Evolutionary conservation across 2,888 invertebrate genomes (phyloP).

Genomic region (Lymantria dispar): DNA sequence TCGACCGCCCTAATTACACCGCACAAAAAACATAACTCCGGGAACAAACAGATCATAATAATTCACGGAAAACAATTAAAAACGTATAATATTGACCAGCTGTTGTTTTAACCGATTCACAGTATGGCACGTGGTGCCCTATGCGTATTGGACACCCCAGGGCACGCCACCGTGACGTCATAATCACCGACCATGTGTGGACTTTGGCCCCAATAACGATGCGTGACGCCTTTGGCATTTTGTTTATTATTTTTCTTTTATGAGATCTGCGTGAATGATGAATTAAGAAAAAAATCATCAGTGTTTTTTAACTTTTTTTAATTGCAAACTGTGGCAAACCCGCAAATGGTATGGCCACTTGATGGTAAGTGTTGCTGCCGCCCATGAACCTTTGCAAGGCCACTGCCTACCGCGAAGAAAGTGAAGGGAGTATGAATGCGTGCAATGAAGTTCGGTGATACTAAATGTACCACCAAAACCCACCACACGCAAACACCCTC

Average conservation of each 20-base stretch:
- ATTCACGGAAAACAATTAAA: slow-evolving; percentile 57
- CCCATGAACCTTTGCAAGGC: too few species aligned
- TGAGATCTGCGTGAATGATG: too few species aligned
- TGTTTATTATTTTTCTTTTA: too few species aligned
- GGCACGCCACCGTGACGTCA: slow-evolving; percentile 29
- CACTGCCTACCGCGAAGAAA: too few species aligned
- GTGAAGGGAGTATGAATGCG: too few species aligned
- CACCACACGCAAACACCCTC: too few species aligned
- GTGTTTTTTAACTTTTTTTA: too few species aligned
- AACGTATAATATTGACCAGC: slow-evolving; percentile 42
- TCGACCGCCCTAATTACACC: background rate
- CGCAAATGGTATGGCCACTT: too few species aligned
- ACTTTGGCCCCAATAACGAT: slow-evolving; percentile 10
- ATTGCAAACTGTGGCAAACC: too few species aligned
- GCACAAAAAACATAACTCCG: slow-evolving; percentile 17
- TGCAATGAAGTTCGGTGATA: too few species aligned
- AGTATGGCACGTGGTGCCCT: slow-evolving; percentile 53
- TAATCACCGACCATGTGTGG: slow-evolving; percentile 36
- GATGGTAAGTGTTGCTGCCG: too few species aligned
- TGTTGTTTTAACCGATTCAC: slow-evolving; percentile 48
- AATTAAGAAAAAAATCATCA: background rate
- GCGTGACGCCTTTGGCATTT: slow-evolving; percentile 1
- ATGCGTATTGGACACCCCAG: slow-evolving; percentile 1
- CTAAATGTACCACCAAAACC: too few species aligned
- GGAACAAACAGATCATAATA: slow-evolving; percentile 46